phyloP scores from a whole-genome alignment of 2,888 invertebrate species.

The Mythimna impura region DNA sequence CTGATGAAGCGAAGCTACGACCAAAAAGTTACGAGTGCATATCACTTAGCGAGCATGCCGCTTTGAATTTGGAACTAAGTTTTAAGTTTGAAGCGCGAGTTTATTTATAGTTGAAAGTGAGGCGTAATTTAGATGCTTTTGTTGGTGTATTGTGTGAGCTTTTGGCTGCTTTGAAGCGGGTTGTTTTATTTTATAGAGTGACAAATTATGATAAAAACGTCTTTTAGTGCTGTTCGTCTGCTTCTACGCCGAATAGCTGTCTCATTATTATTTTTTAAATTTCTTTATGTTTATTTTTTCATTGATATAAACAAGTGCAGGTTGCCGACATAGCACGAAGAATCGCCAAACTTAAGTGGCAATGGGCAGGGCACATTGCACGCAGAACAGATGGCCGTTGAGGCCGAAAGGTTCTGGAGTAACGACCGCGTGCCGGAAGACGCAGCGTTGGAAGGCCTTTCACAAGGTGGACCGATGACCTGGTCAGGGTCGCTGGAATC shows the following conservation, averaged over 20 bases:
- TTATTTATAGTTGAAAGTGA: slow-evolving; percentile 43
- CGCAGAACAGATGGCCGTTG: no score
- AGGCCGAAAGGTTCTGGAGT: no score
- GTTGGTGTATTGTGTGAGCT: slow-evolving; percentile 41
- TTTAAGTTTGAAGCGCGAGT: slow-evolving; percentile 43
- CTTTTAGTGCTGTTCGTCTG: background rate
- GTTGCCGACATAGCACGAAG: no score
- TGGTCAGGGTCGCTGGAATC: no score
- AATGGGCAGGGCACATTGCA: no score
- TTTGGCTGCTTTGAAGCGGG: background rate
- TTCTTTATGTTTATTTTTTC: background rate
- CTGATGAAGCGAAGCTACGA: slow-evolving; percentile 62
- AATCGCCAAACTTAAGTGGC: no score
- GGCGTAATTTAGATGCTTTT: slow-evolving; percentile 43
- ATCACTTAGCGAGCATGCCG: slow-evolving; percentile 64
- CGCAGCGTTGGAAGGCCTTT: no score
- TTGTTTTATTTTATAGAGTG: slow-evolving; percentile 11
- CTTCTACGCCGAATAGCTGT: background rate
- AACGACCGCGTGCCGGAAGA: no score
- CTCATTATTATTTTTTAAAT: background rate
- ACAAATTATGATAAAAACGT: background rate
- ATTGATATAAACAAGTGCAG: no score
- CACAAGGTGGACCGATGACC: no score
- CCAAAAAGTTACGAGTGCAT: slow-evolving; percentile 67
- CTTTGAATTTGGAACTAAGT: slow-evolving; percentile 55